phyloP scores from a whole-genome alignment of 2,113 vertebrate species.

The Stigmatopora nigra region DNA sequence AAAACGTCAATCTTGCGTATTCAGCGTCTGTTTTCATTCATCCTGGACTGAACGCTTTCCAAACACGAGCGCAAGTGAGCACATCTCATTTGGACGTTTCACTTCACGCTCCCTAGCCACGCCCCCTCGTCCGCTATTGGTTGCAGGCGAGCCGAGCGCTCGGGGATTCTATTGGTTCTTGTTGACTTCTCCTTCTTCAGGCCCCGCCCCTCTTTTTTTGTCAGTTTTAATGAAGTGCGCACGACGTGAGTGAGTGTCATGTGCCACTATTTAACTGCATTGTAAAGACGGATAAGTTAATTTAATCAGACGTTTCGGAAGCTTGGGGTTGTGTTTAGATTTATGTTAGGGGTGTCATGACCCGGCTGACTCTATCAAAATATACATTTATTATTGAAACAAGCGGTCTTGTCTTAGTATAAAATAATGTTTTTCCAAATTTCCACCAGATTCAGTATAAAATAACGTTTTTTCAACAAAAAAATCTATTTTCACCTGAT shows the following conservation, averaged over 20 bases:
- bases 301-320: neutral
- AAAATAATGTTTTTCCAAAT: no score
- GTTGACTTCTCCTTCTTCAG: constrained; percentile 1
- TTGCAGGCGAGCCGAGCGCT: constrained; percentile 38
- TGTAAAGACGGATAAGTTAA: neutral
- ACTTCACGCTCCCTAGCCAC: constrained; percentile 56
- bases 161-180: constrained; percentile 43
- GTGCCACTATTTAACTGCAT: neutral
- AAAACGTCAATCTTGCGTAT: constrained; percentile 25
- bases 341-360: no score
- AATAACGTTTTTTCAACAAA: no score
- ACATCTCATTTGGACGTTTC: constrained; percentile 60
- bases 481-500: no score
- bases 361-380: no score
- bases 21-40: constrained; percentile 36
- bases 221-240: constrained; percentile 33
- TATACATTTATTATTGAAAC: no score
- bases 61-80: constrained; percentile 25
- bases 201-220: constrained; percentile 2
- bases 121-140: constrained; percentile 60
- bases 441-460: no score
- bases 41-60: constrained; percentile 22
- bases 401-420: no score
- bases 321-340: neutral
- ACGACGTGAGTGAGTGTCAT: constrained; percentile 9